Evolutionary conservation across 2,888 invertebrate species (phyloP).

Genomic region (Ceraclea dissimilis): DNA sequence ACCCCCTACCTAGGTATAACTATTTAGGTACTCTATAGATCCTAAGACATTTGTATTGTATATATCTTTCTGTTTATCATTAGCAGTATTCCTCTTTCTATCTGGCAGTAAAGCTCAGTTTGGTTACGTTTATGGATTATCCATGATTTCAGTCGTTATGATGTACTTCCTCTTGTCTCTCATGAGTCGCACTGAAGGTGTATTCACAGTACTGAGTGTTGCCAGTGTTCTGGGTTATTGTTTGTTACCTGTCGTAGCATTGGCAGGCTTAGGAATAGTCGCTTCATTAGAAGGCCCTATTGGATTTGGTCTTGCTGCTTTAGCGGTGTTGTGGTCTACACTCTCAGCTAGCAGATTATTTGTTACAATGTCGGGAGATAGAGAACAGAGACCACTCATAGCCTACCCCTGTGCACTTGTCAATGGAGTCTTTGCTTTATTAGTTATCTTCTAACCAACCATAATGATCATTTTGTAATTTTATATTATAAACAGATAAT

Average conservation of each 20-base stretch:
- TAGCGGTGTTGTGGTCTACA: constrained; percentile 82
- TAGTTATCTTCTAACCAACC: constrained; percentile 89
- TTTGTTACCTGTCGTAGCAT: constrained; percentile 82
- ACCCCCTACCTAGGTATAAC: too few species aligned
- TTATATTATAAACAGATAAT: too few species aligned
- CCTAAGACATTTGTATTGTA: too few species aligned
- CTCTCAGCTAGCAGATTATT: constrained; percentile 88
- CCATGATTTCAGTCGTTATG: constrained; percentile 78
- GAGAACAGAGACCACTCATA: constrained; percentile 75
- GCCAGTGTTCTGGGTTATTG: constrained; percentile 90
- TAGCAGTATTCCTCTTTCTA: constrained; percentile 59
- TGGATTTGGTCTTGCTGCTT: constrained; percentile 58
- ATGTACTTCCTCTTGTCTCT: constrained; percentile 81
- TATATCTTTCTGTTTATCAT: constrained; percentile 75
- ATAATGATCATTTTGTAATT: too few species aligned
- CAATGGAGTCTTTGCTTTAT: constrained; percentile 86
- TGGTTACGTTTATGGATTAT: constrained; percentile 91
- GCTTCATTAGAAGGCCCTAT: constrained; percentile 65
- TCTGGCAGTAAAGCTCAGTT: constrained; percentile 79
- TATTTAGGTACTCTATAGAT: too few species aligned
- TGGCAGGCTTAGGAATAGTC: constrained; percentile 73
- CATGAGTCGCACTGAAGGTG: constrained; percentile 63
- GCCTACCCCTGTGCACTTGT: constrained; percentile 91
- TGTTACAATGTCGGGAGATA: constrained; percentile 82
- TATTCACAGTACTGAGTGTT: constrained; percentile 70